Conservation (phyloP, 2,888 invertebrate genomes). For the Thymelicus sylvestris region DNA sequence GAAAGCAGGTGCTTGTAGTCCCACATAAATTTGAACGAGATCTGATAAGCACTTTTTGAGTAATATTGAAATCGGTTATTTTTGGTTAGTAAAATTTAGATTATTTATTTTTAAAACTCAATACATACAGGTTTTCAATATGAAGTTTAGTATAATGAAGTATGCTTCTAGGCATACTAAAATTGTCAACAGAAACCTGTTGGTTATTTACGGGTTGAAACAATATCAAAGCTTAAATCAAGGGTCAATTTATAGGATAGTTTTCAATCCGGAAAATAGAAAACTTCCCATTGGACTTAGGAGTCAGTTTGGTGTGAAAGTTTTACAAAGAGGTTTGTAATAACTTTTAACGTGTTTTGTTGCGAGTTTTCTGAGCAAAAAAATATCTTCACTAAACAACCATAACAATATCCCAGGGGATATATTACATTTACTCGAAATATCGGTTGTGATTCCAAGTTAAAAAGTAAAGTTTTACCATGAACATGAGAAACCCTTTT, state of each 20-base stretch:
- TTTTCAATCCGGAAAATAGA: not conserved
- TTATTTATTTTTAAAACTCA: too few species aligned
- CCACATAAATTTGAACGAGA: too few species aligned
- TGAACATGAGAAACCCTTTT: not conserved
- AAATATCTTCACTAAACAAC: not conserved
- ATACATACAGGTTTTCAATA: too few species aligned
- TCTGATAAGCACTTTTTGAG: too few species aligned
- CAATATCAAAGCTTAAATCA: not conserved
- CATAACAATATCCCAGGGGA: not conserved
- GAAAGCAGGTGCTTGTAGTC: too few species aligned
- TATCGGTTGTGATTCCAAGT: not conserved
- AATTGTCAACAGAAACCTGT: too few species aligned
- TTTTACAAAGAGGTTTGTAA: not conserved
- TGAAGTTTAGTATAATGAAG: too few species aligned
- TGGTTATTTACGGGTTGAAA: too few species aligned
- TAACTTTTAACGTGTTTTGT: slow-evolving; percentile 2
- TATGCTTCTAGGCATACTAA: too few species aligned
- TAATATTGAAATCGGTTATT: too few species aligned
- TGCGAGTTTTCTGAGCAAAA: not conserved
- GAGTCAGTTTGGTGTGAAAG: not conserved
- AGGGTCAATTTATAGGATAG: not conserved
- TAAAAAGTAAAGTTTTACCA: not conserved
- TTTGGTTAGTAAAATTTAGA: too few species aligned
- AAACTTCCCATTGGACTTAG: not conserved
- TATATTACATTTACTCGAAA: slow-evolving; percentile 5